These are phyloP conservation scores for Nyctereutes procyonoides DNA, from an alignment of 2,113 vertebrate species.

Conservation along the genomic window DNA sequence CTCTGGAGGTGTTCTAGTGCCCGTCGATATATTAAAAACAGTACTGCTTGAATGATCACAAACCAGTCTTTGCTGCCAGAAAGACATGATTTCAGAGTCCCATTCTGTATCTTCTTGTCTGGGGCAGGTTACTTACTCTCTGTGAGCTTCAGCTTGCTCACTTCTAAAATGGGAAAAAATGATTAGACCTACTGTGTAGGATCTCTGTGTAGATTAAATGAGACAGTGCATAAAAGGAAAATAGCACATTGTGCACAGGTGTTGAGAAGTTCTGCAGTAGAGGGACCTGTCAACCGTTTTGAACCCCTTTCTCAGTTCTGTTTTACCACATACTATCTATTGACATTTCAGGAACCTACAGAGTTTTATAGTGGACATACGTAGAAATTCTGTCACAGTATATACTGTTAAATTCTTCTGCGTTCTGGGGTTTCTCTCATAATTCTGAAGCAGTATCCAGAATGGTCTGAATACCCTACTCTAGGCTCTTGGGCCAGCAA, in stretches of 20 bases:
- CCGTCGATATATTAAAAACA: not conserved
- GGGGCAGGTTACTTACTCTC: not conserved
- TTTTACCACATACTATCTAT: not conserved
- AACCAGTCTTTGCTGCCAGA: not conserved
- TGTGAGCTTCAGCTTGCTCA: not conserved
- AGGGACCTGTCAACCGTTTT: not conserved
- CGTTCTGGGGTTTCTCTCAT: not conserved
- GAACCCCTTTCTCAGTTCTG: not conserved
- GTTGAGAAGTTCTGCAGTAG: not conserved
- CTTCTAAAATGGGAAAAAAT: conserved; percentile 1
- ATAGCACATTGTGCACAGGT: not conserved
- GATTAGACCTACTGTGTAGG: not conserved
- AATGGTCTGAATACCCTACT: not conserved
- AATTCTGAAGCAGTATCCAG: not conserved
- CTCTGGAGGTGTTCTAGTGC: not conserved
- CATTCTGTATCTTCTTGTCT: not conserved
- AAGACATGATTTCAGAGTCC: not conserved
- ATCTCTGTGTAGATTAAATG: not conserved
- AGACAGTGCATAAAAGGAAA: not conserved
- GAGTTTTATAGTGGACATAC: not conserved
- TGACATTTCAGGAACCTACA: not conserved
- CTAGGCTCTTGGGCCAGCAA: not conserved
- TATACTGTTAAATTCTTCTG: not conserved
- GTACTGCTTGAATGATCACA: not conserved
- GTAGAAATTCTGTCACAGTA: not conserved